These are phyloP conservation scores for Eublepharis macularius DNA, from an alignment of 2,113 vertebrate species.

Conservation along the genomic window DNA sequence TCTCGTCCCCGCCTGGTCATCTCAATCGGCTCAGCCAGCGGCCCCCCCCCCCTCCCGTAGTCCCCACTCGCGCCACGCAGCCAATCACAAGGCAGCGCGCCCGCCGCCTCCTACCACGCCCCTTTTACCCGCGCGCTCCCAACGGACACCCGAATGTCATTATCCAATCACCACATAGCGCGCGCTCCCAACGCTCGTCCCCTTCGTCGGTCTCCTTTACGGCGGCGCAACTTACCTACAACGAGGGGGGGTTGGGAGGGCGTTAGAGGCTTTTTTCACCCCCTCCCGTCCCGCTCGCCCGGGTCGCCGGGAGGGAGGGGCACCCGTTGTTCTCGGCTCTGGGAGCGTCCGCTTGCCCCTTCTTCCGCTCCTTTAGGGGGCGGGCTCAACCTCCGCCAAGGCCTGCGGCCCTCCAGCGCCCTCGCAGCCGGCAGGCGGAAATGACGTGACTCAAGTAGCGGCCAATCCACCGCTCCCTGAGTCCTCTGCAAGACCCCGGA, in stretches of 20 bases:
- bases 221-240: conserved; percentile 32
- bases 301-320: conserved; percentile 30
- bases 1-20: neutral
- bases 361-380: conserved; percentile 9
- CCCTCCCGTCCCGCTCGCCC: conserved; percentile 15
- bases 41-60: neutral
- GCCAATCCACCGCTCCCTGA: fast-evolving
- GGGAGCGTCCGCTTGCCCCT: neutral
- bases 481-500: neutral
- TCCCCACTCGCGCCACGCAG: neutral
- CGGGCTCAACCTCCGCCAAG: conserved; percentile 9
- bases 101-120: neutral
- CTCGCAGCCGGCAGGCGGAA: conserved; percentile 18
- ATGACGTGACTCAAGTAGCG: neutral
- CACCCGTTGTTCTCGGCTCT: conserved; percentile 13
- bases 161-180: conserved; percentile 1
- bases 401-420: neutral
- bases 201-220: neutral
- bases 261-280: neutral
- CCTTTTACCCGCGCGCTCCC: neutral
- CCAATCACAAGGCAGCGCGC: conserved; percentile 14
- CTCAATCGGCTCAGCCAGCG: neutral
- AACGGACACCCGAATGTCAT: neutral
- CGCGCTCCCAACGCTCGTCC: neutral
- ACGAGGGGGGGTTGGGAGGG: no score